phyloP scores from a whole-genome alignment of 2,888 invertebrate genomes.

The Eupithecia abbreviata region DNA sequence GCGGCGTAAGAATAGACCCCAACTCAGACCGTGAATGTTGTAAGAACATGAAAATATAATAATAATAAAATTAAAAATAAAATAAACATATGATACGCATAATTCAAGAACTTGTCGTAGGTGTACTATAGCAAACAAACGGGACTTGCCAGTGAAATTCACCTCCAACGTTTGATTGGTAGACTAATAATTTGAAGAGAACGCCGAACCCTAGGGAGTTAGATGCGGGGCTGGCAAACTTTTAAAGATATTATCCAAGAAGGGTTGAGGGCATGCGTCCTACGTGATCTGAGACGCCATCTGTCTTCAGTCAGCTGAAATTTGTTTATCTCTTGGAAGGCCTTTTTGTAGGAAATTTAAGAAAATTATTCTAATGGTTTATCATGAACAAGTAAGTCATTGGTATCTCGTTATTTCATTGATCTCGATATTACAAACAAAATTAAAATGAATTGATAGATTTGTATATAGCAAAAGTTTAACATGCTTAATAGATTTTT shows the following conservation, averaged over 20 bases:
- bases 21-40: not conserved
- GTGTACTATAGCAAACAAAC: no score
- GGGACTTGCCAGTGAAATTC: not conserved
- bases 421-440: not conserved
- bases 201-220: constrained; percentile 58
- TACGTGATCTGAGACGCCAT: constrained; percentile 77
- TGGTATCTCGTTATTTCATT: not conserved
- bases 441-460: not conserved
- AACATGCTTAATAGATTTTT: no score
- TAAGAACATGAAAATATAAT: not conserved
- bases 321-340: constrained; percentile 66
- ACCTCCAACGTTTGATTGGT: constrained; percentile 70
- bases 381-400: not conserved
- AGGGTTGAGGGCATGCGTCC: constrained; percentile 77
- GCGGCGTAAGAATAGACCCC: not conserved
- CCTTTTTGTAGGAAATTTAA: constrained; percentile 22
- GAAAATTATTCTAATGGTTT: not conserved
- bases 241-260: constrained; percentile 83
- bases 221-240: constrained; percentile 66
- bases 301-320: constrained; percentile 76
- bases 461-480: no score
- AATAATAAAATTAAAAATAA: no score
- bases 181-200: constrained; percentile 75
- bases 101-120: no score
- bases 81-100: no score